Evolutionary conservation across 1,140 invertebrate species (phyloP), one percentile per base, ranked within the genome.

Genomic region (Harlomillsia oculata): DNA sequence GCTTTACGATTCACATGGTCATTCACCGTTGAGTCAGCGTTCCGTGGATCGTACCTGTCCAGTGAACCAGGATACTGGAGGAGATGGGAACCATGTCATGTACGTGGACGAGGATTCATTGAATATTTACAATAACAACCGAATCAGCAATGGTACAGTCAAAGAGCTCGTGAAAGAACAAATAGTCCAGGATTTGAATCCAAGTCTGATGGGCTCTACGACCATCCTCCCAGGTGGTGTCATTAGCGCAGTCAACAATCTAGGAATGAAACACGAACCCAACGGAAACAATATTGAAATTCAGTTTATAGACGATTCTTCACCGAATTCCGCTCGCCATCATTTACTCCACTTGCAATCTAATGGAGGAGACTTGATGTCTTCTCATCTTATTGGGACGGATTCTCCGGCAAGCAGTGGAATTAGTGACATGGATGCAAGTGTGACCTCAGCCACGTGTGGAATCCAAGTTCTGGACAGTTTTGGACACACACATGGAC

Each of bases 231-330:
- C 48, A 28, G 26, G 23, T 21, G 28, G 23, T 37, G 30, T 20
- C 34, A 43, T 21, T 40, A 40, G 49, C 46, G 49, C 37, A 29
- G 34, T 18, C 20, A 37, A 36, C 34, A 57, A 23, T 18, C 41
- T 57, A 29, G 39, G 41, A 30, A 52, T 52, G 34, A 56, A 56
- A 49, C 34, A 39, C 29, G 62, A 63, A 40, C 62, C 62, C 14
- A 63, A 63, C 44, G 62, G 62, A 41, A 63, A 63, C 44, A 52
- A 32, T 46, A 54, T 61, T 28, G 53, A 58, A 53, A 37, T 58
- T 51, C 30, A 26, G 11, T 34, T 49, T 23, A 26, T 36, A 13
- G 48, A 52, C 49, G 51, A 51, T 51, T 39, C 40, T 28, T n/a
- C 9, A 18, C 8, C 9, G 6, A 6, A 8, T 9, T 18, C 9